phyloP scores from a whole-genome alignment of 2,888 invertebrate species.

The Nudaria mundana region DNA sequence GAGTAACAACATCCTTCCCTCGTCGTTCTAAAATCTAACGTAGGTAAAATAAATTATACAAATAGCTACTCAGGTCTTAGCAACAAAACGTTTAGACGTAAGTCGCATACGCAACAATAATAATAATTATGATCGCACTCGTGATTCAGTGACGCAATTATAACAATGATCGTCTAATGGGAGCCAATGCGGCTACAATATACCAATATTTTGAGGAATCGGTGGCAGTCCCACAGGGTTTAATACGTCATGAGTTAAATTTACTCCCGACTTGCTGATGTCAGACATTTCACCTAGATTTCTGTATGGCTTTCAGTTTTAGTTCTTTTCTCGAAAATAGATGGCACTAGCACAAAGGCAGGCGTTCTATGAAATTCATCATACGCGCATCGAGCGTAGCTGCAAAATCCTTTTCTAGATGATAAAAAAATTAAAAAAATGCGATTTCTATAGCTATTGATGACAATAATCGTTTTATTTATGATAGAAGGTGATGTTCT shows the following conservation, averaged over 20 bases:
- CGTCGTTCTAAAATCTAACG: too few species aligned
- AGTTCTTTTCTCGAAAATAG: constrained; percentile 58
- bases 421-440: not conserved
- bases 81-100: constrained; percentile 33
- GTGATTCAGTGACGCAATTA: constrained; percentile 40
- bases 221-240: constrained; percentile 46
- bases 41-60: constrained; percentile 3
- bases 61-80: constrained; percentile 14
- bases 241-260: constrained; percentile 76
- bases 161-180: constrained; percentile 39
- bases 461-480: too few species aligned
- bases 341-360: constrained; percentile 61
- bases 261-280: constrained; percentile 73
- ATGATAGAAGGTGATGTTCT: constrained; percentile 7
- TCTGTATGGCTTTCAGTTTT: constrained; percentile 56
- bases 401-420: not conserved
- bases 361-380: constrained; percentile 33
- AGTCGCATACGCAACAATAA: constrained; percentile 34
- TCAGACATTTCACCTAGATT: constrained; percentile 79
- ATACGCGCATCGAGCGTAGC: constrained; percentile 9
- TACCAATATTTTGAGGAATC: constrained; percentile 53
- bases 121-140: constrained; percentile 36
- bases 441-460: too few species aligned
- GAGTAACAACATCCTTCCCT: too few species aligned
- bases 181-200: constrained; percentile 51